phyloP scores from a whole-genome alignment of 2,888 invertebrate species.

The Metalampra italica region DNA sequence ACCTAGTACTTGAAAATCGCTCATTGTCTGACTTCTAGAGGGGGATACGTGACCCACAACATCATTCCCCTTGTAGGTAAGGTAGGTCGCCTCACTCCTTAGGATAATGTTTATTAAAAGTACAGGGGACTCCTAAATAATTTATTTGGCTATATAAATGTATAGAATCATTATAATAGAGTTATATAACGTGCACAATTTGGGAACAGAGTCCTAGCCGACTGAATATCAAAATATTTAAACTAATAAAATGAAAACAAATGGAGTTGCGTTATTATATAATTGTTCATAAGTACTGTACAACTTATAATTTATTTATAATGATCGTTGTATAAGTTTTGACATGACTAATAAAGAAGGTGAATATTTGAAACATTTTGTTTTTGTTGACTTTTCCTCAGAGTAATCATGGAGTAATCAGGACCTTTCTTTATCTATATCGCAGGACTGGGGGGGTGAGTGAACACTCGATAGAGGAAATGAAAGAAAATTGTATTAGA shows the following conservation, averaged over 20 bases:
- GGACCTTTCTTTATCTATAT: too few relatives aligned
- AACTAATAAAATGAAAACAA: background rate
- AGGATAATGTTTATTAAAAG: background rate
- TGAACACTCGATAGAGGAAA: too few relatives aligned
- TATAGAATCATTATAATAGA: background rate
- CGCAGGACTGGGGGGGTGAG: too few relatives aligned
- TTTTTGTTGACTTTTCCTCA: background rate
- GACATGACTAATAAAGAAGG: constrained; percentile 54
- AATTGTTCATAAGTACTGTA: constrained; percentile 19
- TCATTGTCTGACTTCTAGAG: too few relatives aligned
- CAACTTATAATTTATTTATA: constrained; percentile 47
- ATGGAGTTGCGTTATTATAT: constrained; percentile 13
- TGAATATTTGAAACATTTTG: background rate
- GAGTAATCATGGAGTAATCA: too few relatives aligned
- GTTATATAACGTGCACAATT: background rate
- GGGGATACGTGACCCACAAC: too few relatives aligned
- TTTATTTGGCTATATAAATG: background rate
- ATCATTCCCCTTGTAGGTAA: too few relatives aligned
- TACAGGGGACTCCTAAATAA: background rate
- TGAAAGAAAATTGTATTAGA: too few relatives aligned
- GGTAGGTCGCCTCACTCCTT: background rate
- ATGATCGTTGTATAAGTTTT: constrained; percentile 49
- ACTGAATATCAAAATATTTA: constrained; percentile 9
- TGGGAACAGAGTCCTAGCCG: constrained; percentile 9
- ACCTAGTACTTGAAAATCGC: too few relatives aligned